phyloP scores from a whole-genome alignment of 1,140 invertebrate genomes.

The Kradibia gibbosae region DNA sequence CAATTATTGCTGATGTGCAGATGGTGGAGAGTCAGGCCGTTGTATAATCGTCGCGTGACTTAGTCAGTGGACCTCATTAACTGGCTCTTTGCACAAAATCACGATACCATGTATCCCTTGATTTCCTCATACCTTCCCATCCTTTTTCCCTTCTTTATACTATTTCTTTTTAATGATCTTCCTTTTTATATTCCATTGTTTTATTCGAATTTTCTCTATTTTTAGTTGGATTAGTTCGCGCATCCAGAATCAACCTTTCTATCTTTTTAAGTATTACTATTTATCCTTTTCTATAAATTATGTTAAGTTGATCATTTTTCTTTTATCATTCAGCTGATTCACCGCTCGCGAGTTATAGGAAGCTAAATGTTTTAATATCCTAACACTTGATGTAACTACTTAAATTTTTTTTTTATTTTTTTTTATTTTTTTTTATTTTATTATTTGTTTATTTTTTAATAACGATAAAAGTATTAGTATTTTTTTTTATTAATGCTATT shows the following conservation, averaged over 20 bases:
- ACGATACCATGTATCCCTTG: not conserved
- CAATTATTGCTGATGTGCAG: slow-evolving; percentile 33
- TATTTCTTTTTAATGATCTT: not conserved
- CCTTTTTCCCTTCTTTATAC: not conserved
- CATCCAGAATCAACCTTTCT: not conserved
- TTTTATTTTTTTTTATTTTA: not conserved
- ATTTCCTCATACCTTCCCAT: not conserved
- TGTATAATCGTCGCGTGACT: slow-evolving; percentile 43
- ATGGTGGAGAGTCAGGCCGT: not conserved
- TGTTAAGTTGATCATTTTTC: not conserved
- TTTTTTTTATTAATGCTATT: too few relatives aligned
- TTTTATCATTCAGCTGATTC: not conserved
- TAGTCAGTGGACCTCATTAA: not conserved
- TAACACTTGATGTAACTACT: too few relatives aligned
- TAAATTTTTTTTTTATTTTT: not conserved
- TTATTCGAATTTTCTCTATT: not conserved
- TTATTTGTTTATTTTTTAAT: not conserved
- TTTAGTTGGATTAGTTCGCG: not conserved
- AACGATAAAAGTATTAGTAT: too few relatives aligned
- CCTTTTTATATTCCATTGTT: not conserved
- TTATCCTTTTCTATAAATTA: not conserved
- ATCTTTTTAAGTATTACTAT: not conserved
- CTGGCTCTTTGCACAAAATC: slow-evolving; percentile 33
- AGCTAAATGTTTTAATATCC: not conserved
- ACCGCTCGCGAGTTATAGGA: not conserved